Percentiles rank a stretch among this genome's conserved stretches.
Conservation (phyloP, 2,113 vertebrate genomes). For the Thryonomys swinderianus region DNA sequence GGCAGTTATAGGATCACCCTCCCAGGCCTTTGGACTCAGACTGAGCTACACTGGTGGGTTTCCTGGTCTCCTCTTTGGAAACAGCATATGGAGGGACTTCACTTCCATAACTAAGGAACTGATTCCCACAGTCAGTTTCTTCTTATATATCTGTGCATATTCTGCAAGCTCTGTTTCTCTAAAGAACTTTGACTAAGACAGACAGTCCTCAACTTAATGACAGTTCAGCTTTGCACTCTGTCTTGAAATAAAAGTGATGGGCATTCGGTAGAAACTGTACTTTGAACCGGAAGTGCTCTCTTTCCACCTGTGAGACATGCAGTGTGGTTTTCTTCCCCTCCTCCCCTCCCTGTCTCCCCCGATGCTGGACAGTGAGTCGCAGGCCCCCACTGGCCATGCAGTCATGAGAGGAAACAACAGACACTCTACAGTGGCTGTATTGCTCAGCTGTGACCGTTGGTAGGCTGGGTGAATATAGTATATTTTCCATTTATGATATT, state of each 20-base stretch:
- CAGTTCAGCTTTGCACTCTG: too few species aligned
- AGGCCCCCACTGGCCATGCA: background rate
- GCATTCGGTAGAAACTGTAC: background rate
- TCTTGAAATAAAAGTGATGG: background rate
- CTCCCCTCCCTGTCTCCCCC: background rate
- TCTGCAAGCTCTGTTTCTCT: background rate
- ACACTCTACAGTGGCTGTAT: background rate
- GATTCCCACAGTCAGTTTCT: background rate
- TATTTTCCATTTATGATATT: background rate
- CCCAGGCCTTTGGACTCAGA: background rate
- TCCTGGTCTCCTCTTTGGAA: background rate
- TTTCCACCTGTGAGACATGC: background rate
- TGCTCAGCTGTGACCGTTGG: background rate
- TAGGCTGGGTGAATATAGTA: too few species aligned
- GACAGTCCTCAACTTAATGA: background rate
- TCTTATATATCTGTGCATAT: fast-evolving
- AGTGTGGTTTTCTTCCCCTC: background rate
- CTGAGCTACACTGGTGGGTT: too few species aligned
- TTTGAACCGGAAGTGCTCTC: background rate
- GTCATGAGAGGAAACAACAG: background rate
- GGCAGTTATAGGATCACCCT: too few species aligned
- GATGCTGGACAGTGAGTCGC: background rate
- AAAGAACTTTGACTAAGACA: background rate
- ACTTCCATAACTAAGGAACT: background rate
- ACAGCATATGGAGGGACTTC: background rate